Percentiles rank a stretch among this genome's conserved stretches.
Evolutionary conservation across 2,113 vertebrate genomes (phyloP).

Genomic region (Notechis scutatus): DNA sequence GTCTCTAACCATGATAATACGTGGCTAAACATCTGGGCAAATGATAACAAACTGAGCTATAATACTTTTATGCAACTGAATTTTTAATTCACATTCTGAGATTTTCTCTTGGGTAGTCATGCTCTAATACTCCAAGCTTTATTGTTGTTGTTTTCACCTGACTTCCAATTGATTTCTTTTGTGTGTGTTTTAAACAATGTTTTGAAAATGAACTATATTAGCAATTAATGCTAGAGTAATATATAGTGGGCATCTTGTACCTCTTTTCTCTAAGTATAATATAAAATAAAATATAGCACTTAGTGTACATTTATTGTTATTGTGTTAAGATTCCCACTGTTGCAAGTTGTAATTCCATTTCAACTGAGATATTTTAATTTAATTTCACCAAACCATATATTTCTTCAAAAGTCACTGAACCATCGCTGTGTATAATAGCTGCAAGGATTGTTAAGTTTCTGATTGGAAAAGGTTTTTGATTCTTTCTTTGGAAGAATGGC

Average conservation of each 20-base stretch:
- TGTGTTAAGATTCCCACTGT: background rate
- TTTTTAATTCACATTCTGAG: background rate
- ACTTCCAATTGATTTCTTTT: background rate
- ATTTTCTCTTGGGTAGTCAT: background rate
- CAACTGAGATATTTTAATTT: background rate
- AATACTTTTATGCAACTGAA: background rate
- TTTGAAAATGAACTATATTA: background rate
- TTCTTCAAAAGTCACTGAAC: background rate
- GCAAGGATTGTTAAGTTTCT: background rate
- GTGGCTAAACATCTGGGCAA: background rate
- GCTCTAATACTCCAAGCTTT: background rate
- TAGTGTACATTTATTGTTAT: background rate
- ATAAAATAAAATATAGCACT: background rate
- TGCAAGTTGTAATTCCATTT: background rate
- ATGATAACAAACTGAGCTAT: background rate
- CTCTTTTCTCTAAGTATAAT: background rate
- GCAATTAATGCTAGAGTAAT: background rate
- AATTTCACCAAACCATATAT: background rate
- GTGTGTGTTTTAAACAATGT: background rate
- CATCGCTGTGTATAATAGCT: background rate
- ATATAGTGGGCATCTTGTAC: background rate
- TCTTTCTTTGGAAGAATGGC: background rate
- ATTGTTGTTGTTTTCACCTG: background rate
- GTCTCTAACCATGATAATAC: background rate
- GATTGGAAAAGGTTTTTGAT: background rate